Evolutionary conservation across 2,113 vertebrate genomes (phyloP), one percentile per base, ranked within the genome.

Genomic region (Myotis davidii): DNA sequence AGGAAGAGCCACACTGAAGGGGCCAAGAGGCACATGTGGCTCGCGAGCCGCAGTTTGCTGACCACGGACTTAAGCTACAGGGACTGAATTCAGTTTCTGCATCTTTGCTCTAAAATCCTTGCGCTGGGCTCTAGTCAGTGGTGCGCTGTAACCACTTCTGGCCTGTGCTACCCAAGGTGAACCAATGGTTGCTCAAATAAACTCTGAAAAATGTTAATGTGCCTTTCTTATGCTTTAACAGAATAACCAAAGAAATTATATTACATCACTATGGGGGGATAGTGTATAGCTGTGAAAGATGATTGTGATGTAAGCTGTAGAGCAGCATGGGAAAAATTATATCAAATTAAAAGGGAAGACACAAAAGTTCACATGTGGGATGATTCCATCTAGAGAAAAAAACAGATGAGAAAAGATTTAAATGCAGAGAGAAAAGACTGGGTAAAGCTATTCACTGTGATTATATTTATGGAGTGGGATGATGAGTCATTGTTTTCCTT

Each of bases 401-500:
- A 61, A 23, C 25, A 61, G 25, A 61, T 61, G 59, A 61, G 59
- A 11, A 61, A 25, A 61, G 59, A 61, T 61, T 61, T 61, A 61
- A 61, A 56, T 0, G 9, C 25, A 74, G 10, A 74, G 6, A 54
- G 52, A 54, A 76, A 70, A 70, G 52, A 39, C 32, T 17, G 61
- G 37, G 18, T 34, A 39, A 29, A 77, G 25, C 9, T 8, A 59
- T 42, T 85, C 87, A 92, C 6, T 50, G 6, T 29, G 59, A 70
- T 7, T 18, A 3, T 20, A n/a, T 74, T 48, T 70, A 9, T 17
- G 27, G 45, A 54, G 0, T 52, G 16, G n/a, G 67, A 32, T 10
- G 6, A 12, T 77, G 59, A 78, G 37, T 73, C 73, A 65, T 61
- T 95, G 84, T 86, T 94, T 95, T 52, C 37, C 61, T 77, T 74